phyloP scores from a whole-genome alignment of 1,140 invertebrate genomes.

The Calephelis nemesis region DNA sequence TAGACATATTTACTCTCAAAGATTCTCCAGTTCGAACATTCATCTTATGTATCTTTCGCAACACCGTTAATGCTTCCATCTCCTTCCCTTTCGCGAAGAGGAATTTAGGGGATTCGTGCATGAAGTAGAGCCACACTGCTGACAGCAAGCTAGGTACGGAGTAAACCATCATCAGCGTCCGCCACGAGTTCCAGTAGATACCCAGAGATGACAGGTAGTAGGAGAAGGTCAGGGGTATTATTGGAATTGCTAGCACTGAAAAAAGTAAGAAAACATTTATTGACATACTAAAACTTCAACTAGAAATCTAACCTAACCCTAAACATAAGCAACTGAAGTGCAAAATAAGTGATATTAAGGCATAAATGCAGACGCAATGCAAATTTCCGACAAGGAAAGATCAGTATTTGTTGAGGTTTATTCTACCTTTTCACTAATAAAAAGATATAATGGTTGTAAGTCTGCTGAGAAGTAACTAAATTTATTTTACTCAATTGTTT shows the following conservation, averaged over 20 bases:
- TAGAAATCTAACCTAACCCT: too few relatives aligned
- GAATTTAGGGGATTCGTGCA: slow-evolving; percentile 54
- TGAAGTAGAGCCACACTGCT: slow-evolving; percentile 33
- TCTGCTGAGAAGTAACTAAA: too few relatives aligned
- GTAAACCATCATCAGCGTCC: slow-evolving; percentile 40
- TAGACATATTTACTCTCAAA: slow-evolving; percentile 11
- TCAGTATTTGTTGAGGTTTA: too few relatives aligned
- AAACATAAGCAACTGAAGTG: too few relatives aligned
- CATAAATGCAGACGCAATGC: too few relatives aligned
- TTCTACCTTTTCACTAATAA: too few relatives aligned
- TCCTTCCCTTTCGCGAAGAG: slow-evolving; percentile 36
- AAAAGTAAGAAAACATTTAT: slow-evolving; percentile 11
- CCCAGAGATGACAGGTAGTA: slow-evolving; percentile 35
- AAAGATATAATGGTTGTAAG: too few relatives aligned
- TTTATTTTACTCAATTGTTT: too few relatives aligned
- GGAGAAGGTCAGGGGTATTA: slow-evolving; percentile 45
- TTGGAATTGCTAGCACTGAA: slow-evolving; percentile 48
- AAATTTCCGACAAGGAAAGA: too few relatives aligned
- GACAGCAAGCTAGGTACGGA: slow-evolving; percentile 38
- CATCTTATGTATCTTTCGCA: slow-evolving; percentile 40
- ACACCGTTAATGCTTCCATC: slow-evolving; percentile 32
- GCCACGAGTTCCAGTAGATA: slow-evolving; percentile 56
- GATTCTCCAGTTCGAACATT: slow-evolving; percentile 40
- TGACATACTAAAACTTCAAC: too few relatives aligned
- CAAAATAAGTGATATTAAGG: too few relatives aligned